Conservation (phyloP, 2,113 vertebrate genomes). For the Odobenus rosmarus region DNA sequence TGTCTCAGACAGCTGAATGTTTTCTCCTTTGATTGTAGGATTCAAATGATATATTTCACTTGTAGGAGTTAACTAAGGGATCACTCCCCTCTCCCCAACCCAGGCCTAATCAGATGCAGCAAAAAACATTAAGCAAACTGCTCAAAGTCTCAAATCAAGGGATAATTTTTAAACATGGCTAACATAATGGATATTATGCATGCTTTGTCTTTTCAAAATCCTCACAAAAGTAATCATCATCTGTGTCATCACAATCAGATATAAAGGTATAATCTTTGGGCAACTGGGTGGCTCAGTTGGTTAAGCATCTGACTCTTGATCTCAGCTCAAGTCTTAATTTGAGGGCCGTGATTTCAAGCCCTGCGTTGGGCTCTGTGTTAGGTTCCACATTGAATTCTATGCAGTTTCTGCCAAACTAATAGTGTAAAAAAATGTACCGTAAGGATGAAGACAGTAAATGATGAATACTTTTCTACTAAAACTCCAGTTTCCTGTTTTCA, state of each 20-base stretch:
- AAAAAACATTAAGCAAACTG: neutral
- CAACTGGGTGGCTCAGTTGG: neutral
- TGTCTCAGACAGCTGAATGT: neutral
- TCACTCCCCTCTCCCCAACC: neutral
- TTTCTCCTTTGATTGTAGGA: neutral
- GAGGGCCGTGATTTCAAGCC: neutral
- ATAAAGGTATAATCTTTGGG: neutral
- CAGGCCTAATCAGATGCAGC: neutral
- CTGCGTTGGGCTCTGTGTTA: neutral
- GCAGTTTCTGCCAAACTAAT: neutral
- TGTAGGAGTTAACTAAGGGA: neutral
- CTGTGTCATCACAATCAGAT: neutral
- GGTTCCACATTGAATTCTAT: neutral
- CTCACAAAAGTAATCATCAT: neutral
- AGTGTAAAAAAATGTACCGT: neutral
- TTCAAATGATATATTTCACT: neutral
- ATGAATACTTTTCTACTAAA: neutral
- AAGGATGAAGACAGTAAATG: neutral
- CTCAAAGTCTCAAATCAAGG: neutral
- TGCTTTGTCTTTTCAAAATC: neutral
- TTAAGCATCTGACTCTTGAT: neutral
- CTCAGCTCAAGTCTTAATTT: neutral
- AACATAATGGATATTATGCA: neutral
- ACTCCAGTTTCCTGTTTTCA: neutral
- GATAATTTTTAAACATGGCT: neutral